A percentile compares a stretch with the other conserved stretches of the same genome.
phyloP scores from a whole-genome alignment of 2,797 vertebrate species.

The Anableps anableps region DNA sequence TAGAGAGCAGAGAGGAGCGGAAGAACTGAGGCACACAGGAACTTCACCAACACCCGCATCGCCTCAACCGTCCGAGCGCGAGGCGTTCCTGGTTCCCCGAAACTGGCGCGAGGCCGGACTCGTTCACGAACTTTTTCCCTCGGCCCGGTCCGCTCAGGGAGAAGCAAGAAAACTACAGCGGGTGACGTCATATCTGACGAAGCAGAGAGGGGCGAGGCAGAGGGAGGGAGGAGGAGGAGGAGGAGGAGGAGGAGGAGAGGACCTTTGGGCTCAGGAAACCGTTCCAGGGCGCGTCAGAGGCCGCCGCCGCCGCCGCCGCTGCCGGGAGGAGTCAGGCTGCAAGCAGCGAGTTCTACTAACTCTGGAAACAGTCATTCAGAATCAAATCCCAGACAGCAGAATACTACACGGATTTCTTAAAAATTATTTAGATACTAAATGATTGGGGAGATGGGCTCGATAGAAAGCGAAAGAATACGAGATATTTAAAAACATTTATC shows the following conservation, averaged over 20 bases:
- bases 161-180: neutral
- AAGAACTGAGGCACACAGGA: neutral
- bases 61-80: neutral
- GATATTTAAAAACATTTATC: too few relatives aligned
- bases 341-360: neutral
- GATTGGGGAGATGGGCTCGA: neutral
- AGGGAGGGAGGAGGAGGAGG: too few relatives aligned
- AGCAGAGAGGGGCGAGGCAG: neutral
- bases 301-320: too few relatives aligned
- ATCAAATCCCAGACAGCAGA: neutral
- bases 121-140: neutral
- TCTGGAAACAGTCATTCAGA: neutral
- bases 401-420: too few relatives aligned
- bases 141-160: neutral
- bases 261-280: neutral
- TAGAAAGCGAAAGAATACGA: neutral
- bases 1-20: conserved; percentile 43
- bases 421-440: neutral
- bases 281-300: too few relatives aligned
- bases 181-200: neutral
- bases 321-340: neutral
- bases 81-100: neutral
- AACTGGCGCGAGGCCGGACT: neutral
- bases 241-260: neutral
- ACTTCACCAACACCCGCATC: conserved; percentile 57